phyloP scores from a whole-genome alignment of 2,888 invertebrate genomes.

The Leptarthrus brevirostris region DNA sequence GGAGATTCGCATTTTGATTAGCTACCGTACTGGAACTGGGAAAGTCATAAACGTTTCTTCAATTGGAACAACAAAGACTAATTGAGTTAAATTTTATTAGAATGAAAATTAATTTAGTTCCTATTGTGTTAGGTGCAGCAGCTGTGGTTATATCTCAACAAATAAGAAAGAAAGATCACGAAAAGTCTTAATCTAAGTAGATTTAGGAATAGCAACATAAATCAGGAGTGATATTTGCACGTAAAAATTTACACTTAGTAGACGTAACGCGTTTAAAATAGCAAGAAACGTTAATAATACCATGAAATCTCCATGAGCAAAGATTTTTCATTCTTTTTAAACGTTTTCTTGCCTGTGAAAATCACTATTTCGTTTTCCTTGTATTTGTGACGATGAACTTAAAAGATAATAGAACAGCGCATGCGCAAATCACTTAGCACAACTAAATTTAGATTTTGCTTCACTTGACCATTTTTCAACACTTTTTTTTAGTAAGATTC shows the following conservation, averaged over 20 bases:
- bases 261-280: neutral
- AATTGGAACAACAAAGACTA: constrained; percentile 31
- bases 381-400: constrained; percentile 12
- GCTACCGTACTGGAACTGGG: neutral
- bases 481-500: neutral
- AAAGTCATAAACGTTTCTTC: constrained; percentile 16
- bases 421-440: constrained; percentile 38
- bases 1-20: too few relatives aligned
- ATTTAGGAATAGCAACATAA: constrained; percentile 1
- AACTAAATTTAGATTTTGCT: constrained; percentile 20
- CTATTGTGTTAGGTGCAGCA: too few relatives aligned
- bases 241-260: constrained; percentile 5
- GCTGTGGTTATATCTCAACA: too few relatives aligned
- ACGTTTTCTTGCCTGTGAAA: constrained; percentile 20
- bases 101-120: constrained; percentile 31
- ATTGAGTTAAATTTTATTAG: constrained; percentile 31
- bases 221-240: constrained; percentile 5
- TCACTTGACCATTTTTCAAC: constrained; percentile 9
- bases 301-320: constrained; percentile 22
- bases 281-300: too few relatives aligned
- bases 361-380: constrained; percentile 18
- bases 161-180: neutral
- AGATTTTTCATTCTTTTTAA: neutral
- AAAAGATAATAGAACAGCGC: constrained; percentile 9
- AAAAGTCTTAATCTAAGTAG: too few relatives aligned